A percentile compares a stretch with the other conserved stretches of the same genome.
Evolutionary conservation across 2,113 vertebrate genomes (phyloP).

Genomic region (Urocolius indicus): DNA sequence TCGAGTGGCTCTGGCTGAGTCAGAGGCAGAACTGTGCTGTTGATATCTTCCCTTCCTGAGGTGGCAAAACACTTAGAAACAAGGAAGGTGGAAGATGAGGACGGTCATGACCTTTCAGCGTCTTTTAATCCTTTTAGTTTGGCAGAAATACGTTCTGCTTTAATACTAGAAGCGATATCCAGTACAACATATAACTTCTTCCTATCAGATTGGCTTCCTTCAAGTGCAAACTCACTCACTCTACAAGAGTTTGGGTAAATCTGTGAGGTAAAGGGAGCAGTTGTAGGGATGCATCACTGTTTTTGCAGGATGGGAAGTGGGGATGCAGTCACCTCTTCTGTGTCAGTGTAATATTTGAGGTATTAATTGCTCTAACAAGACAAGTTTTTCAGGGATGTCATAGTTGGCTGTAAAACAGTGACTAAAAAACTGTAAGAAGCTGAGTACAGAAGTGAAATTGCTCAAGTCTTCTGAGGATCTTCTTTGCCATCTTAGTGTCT

Average conservation of each 20-base stretch:
- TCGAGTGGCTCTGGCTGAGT: not conserved
- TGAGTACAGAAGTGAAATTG: not conserved
- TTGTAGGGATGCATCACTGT: not conserved
- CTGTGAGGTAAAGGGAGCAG: rapidly evolving
- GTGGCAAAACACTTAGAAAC: not conserved
- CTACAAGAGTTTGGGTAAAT: not conserved
- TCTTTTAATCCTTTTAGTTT: not conserved
- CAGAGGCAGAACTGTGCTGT: not conserved
- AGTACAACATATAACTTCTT: not conserved
- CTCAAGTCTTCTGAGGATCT: not conserved
- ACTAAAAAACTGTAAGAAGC: not conserved
- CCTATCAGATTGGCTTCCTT: not conserved
- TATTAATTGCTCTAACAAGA: not conserved
- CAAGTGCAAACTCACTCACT: not conserved
- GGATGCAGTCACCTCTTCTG: not conserved
- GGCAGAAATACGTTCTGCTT: not conserved
- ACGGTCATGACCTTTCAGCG: rapidly evolving
- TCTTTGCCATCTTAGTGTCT: not conserved
- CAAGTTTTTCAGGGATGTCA: not conserved
- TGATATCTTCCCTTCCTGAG: not conserved
- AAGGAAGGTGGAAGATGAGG: not conserved
- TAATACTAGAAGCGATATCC: not conserved
- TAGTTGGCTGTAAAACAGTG: not conserved
- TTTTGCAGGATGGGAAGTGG: not conserved
- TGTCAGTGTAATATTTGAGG: not conserved